Evolutionary conservation across 2,888 invertebrate species (phyloP).

Genomic region (Euzophera pinguis): DNA sequence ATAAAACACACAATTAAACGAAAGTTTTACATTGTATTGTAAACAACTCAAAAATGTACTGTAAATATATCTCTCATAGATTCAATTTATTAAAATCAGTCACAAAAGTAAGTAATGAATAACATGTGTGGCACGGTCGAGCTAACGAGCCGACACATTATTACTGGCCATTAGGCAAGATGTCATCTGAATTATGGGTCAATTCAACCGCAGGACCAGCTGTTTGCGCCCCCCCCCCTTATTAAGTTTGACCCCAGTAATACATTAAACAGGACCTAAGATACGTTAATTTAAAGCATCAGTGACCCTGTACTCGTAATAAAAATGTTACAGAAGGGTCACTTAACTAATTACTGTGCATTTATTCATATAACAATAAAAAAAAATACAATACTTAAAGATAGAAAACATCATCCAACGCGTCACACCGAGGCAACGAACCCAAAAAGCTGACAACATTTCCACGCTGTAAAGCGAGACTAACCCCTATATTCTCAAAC

Average conservation of each 20-base stretch:
- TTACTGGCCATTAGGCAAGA: slow-evolving; percentile 37
- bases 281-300: slow-evolving; percentile 43
- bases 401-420: too few species aligned
- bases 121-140: slow-evolving; percentile 16
- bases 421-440: too few species aligned
- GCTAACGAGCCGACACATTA: slow-evolving; percentile 30
- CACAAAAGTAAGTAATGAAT: slow-evolving; percentile 18
- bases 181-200: slow-evolving; percentile 44
- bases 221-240: slow-evolving; percentile 36
- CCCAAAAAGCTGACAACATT: too few species aligned
- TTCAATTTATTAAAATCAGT: not conserved
- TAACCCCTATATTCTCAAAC: too few species aligned
- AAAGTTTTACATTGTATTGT: too few species aligned
- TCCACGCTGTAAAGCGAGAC: too few species aligned
- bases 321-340: not conserved
- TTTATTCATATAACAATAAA: not conserved
- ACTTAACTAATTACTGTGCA: not conserved
- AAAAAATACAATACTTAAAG: too few species aligned
- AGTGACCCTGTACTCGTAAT: not conserved
- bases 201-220: slow-evolving; percentile 34
- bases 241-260: slow-evolving; percentile 50
- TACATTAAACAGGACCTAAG: slow-evolving; percentile 41
- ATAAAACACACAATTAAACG: too few species aligned
- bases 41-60: too few species aligned
- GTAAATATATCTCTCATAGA: too few species aligned